Percentiles rank a stretch among this genome's conserved stretches.
Evolutionary conservation across 2,888 invertebrate species (phyloP).

Genomic region (Drosophila pegasa): DNA sequence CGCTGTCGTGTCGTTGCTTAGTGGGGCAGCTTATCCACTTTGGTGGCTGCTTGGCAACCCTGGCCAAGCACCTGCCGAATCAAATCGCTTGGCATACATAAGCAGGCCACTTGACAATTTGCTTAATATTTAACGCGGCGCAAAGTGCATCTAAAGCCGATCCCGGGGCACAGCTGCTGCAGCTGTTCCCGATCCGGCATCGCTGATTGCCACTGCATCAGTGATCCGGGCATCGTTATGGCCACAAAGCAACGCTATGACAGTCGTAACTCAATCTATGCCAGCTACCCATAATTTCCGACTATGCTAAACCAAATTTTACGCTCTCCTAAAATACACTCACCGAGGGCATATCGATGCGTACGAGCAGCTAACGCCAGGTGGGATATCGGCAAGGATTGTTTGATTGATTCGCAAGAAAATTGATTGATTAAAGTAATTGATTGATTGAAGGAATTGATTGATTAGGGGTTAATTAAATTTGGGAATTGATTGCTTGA

Average conservation of each 20-base stretch:
- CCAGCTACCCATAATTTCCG: slow-evolving; percentile 48
- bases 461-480: neutral
- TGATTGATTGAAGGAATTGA: neutral
- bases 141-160: slow-evolving; percentile 62
- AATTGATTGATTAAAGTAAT: neutral
- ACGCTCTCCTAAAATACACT: slow-evolving; percentile 19
- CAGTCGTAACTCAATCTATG: slow-evolving; percentile 46
- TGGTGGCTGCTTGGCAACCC: slow-evolving; percentile 45
- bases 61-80: slow-evolving; percentile 22
- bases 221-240: slow-evolving; percentile 50
- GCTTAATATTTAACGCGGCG: slow-evolving; percentile 59
- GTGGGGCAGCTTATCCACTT: slow-evolving; percentile 69
- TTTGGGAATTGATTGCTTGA: neutral
- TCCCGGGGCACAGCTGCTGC: slow-evolving; percentile 27
- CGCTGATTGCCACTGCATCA: slow-evolving; percentile 60
- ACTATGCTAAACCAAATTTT: slow-evolving; percentile 27
- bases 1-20: slow-evolving; percentile 54
- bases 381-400: neutral
- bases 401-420: too few species aligned
- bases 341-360: neutral
- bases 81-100: slow-evolving; percentile 14
- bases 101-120: slow-evolving; percentile 23
- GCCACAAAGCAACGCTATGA: slow-evolving; percentile 26
- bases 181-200: slow-evolving; percentile 25
- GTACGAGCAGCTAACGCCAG: neutral